Base-by-base conservation (phyloP, 2,113 vertebrate species). In the Sphaerodactylus townsendi region DNA sequence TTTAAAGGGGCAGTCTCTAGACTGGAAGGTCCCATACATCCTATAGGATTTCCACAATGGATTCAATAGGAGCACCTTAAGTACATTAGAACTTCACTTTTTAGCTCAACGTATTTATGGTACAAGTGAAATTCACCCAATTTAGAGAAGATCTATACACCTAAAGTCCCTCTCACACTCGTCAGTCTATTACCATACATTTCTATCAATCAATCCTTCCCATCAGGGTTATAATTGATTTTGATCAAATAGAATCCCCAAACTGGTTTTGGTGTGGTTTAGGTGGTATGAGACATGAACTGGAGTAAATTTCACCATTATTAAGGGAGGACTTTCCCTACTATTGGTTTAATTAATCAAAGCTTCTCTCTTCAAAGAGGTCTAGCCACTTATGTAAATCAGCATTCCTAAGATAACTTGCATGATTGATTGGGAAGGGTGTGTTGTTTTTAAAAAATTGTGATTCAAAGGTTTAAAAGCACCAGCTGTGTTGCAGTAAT, bases 391-490 rank as follows among this genome's bases (percentile, higher is more conserved):
- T 69, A n/a, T 15, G 13, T 39, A 66, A 71, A 65, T 72, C 66
- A 39, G 33, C 6, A 4, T 77, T 56, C 74, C 50, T 46, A 56
- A 80, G 65, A 77, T 65, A 70, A 53, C 23, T 77, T 44, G 37
- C 46, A 37, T 25, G 35, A 46, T 28, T 64, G 41, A 75, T 37
- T 3, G 44, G 17, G 44, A 21, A 30, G 33, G 72, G 5, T 14
- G 33, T 44, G 69, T 44, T 21, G 23, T 13, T 77, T n/a, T 79
- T 78, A 59, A 41, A 33, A 83, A 79, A 80, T 68, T 75, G 87
- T 4, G 9, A 81, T 64, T 89, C 90, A 90, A 88, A 90, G 64
- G 59, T 71, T 88, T 89, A 0, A 87, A 94, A 94, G 93, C 91
- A 94, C 91, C 93, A 92, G 21, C 35, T 68, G 9, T 71, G 86